Base-by-base conservation (phyloP, 2,888 invertebrate species). In the Pilophorus perplexus region DNA sequence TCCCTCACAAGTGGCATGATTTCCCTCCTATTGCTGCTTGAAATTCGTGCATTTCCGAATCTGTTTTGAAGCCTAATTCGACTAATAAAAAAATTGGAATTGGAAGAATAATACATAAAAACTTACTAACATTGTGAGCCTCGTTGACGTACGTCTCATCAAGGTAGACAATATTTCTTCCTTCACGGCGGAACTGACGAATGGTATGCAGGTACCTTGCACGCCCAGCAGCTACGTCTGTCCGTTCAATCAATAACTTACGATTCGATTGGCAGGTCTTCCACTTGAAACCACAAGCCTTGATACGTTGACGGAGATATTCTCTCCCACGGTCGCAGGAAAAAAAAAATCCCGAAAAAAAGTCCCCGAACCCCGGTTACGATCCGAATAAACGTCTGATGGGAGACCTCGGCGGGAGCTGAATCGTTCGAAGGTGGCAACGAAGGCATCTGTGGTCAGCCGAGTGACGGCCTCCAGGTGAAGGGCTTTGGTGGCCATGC, bases 391-490 rank as follows among this genome's bases (percentile, higher is more conserved):
- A 0, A 75, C 54, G 4, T 71, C 46, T 2, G 52, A 38, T 12
- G 71, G 72, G 2, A 71, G 22, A 6, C 74, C 75, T 28, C 74
- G 69, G 3, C 74, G 67, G 2, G 72, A 37, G 0, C 69, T 64
- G 27, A 75, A 74, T 4, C 75, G 60, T n/a, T 68, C 55, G 8
- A 73, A 68, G 0, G 73, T 64, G 0, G 73, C 74, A 3, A 75
- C 8, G 66, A 75, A 75, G 0, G 72, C 74, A 64, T 72, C 68
- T 1, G 74, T 65, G 0, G 73, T 71, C 1, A 75, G 67, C 10
- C 73, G 73, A 0, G 70, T 70, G 0, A 75, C 74, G 1, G 71
- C 65, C 57, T 76, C 75, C 0, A 75, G 40, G 57, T 75, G 74
- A 5, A 74, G 64, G 0, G 74, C 74, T n/a, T 72, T 72, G 0